phyloP scores from a whole-genome alignment of 2,113 vertebrate genomes.

The Scolopax mira region DNA sequence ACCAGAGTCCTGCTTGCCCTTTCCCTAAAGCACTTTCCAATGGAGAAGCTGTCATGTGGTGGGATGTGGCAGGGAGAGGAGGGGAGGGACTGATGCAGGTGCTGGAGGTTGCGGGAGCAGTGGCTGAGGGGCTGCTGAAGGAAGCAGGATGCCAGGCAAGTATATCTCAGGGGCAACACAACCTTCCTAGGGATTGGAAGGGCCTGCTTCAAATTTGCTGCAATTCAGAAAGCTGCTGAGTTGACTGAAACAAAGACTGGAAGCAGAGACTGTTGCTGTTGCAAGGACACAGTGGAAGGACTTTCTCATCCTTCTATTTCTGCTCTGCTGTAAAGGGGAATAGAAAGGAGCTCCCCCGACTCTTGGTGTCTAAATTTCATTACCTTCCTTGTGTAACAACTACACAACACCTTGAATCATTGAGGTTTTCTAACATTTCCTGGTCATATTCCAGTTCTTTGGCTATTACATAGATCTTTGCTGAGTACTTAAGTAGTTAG shows the following conservation, averaged over 20 bases:
- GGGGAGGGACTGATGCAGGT: neutral
- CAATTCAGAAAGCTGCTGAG: neutral
- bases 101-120: neutral
- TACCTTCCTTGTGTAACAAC: neutral
- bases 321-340: neutral
- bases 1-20: neutral
- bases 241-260: neutral
- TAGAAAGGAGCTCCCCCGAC: neutral
- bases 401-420: neutral
- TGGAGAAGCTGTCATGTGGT: fast-evolving
- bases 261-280: neutral
- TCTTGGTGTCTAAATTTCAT: neutral
- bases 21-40: neutral
- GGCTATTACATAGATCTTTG: neutral
- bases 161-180: neutral
- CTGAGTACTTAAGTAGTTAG: neutral
- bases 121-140: neutral
- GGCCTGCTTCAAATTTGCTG: neutral
- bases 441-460: neutral
- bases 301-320: neutral
- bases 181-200: neutral
- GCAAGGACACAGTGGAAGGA: neutral
- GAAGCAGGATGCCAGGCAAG: neutral
- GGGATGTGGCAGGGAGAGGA: neutral
- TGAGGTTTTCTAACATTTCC: neutral